phyloP scores from a whole-genome alignment of 2,113 vertebrate species.

The Orcinus orca region DNA sequence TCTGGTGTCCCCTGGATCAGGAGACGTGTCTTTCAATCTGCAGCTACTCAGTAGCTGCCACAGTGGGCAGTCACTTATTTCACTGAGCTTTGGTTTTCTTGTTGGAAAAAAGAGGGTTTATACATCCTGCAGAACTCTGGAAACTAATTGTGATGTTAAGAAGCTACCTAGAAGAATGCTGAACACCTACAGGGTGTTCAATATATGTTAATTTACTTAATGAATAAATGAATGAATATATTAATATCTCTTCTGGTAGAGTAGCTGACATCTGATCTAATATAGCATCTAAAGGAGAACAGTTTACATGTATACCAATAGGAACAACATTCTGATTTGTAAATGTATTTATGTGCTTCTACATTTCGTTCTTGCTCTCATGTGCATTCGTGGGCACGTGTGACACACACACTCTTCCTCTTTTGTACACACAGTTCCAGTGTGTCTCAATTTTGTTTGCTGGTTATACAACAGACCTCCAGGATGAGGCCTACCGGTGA shows the following conservation, averaged over 20 bases:
- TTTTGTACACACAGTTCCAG: not conserved
- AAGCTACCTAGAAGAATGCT: not conserved
- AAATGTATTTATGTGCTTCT: not conserved
- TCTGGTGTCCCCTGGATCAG: not conserved
- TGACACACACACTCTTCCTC: not conserved
- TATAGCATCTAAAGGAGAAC: not conserved
- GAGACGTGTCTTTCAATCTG: not conserved
- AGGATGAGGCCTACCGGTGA: not conserved
- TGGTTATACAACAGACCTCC: not conserved
- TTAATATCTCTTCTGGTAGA: not conserved
- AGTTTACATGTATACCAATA: not conserved
- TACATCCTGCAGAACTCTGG: not conserved
- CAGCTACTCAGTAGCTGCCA: not conserved
- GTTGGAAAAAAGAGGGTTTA: not conserved
- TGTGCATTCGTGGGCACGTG: accelerated
- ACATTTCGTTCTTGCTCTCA: not conserved
- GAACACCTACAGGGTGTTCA: not conserved
- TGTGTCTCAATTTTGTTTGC: not conserved
- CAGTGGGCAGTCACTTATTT: not conserved
- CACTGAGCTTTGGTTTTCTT: not conserved
- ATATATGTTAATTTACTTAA: not conserved
- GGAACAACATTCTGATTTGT: not conserved
- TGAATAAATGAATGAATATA: not conserved
- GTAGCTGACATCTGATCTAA: not conserved
- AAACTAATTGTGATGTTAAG: not conserved